Conservation (phyloP, 1,140 invertebrate genomes). For the Lethrus apterus region DNA sequence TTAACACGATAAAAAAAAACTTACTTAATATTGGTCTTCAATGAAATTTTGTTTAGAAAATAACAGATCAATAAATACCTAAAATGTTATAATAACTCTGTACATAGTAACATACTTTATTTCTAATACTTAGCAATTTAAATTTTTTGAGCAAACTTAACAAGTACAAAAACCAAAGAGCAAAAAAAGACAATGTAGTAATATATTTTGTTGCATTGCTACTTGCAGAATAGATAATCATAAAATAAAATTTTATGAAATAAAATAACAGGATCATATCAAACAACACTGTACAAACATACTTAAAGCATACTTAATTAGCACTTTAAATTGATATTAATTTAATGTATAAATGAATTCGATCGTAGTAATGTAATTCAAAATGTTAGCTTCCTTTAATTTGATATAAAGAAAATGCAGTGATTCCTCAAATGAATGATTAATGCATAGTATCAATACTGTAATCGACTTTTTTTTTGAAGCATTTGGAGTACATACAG, state of each 20-base stretch:
- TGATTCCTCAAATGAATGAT: background rate
- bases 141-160: background rate
- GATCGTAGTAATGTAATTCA: no score
- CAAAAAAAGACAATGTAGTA: conserved; percentile 4
- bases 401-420: no score
- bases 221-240: background rate
- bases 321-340: no score
- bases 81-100: background rate
- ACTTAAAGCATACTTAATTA: no score
- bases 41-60: no score
- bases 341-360: no score
- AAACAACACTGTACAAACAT: no score
- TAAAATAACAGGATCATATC: no score
- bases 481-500: no score
- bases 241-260: no score
- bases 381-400: no score
- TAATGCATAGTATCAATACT: conserved; percentile 5
- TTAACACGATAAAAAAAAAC: background rate
- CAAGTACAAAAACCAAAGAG: conserved; percentile 1
- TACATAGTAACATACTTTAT: background rate
- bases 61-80: conserved; percentile 6
- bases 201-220: conserved; percentile 2
- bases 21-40: background rate
- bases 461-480: background rate
- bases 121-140: background rate